These are phyloP conservation scores for Stegana nigrithorax DNA, from an alignment of 2,888 invertebrate genomes.

Conservation along the genomic window DNA sequence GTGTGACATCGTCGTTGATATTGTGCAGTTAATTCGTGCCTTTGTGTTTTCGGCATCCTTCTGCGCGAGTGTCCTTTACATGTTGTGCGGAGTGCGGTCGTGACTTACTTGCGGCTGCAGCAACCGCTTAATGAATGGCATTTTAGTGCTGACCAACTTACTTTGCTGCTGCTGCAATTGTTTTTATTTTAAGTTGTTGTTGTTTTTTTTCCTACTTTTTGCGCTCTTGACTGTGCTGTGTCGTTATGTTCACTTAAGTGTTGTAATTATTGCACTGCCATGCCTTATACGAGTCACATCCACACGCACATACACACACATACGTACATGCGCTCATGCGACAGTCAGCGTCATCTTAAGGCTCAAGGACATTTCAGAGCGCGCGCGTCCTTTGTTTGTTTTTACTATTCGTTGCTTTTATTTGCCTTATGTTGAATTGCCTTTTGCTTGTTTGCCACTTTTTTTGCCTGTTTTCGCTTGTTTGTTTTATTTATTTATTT, in stretches of 20 bases:
- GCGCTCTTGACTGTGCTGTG: neutral
- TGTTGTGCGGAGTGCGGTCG: neutral
- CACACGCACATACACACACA: no score
- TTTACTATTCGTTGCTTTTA: neutral
- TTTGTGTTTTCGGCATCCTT: neutral
- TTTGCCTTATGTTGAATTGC: neutral
- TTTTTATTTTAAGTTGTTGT: neutral
- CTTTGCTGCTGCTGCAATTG: neutral
- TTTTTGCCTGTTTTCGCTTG: neutral
- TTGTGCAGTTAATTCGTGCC: neutral
- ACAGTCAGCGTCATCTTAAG: slow-evolving; percentile 1
- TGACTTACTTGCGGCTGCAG: no score
- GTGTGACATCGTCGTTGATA: no score
- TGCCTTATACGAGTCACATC: no score
- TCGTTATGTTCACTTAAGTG: slow-evolving; percentile 19
- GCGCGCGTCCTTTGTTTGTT: slow-evolving; percentile 13
- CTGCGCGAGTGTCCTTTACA: no score
- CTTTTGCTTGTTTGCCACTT: neutral
- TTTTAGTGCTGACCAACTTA: neutral
- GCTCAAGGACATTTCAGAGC: slow-evolving; percentile 13
- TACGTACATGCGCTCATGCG: no score
- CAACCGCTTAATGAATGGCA: slow-evolving; percentile 8
- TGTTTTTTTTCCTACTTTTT: neutral
- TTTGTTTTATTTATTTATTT: neutral
- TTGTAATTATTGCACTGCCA: slow-evolving; percentile 15